Base-by-base conservation (phyloP, 2,113 vertebrate species). In the Oncorhynchus gorbuscha region DNA sequence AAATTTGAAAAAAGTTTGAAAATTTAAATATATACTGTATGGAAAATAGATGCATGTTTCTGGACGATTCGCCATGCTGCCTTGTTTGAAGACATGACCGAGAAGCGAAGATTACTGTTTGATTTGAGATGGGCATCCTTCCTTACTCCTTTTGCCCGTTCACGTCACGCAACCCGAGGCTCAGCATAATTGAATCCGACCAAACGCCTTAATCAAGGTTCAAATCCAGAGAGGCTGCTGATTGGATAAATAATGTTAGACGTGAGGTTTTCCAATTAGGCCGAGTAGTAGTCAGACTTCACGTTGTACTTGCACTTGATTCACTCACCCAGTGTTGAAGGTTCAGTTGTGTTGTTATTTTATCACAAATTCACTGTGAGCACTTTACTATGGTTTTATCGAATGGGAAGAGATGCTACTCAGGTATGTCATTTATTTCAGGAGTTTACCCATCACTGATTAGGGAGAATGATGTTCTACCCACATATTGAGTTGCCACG, bases 371-470 rank as follows among this genome's bases (percentile, higher is more conserved):
- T 22, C 59, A 62, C 73, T 86, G 81, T 65, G 74, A 39, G 82
- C 76, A 86, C 74, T 51, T 16, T 74, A 86, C 72, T 39, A 94
- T 94, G 93, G 91, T 94, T 86, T 92, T 92, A 75, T 92, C 89
- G 81, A 86, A 92, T 69, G 88, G 88, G 3, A 93, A 89, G 79
- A 83, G 87, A 71, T 86, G 82, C 84, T 90, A 64, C 80, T 94
- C 92, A 88, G 92, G 93, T 94, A 87, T 45, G 82, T 20, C 12
- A 13, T 14, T 28, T 28, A 28, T 69, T 69, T 20, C 8, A 20
- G 32, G 7, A 32, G 14, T 4, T 30, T 30, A 28, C 51, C 51
- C 18, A 55, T 55, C 4, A 30, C 2, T 39, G 16, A 35, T 67
- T 32, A 32, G 18, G 32, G 18, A n/a, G 13, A 20, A 18, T 7